Evolutionary conservation across 2,888 invertebrate species (phyloP), one percentile per base, ranked within the genome.

Genomic region (Xestia rhomboidea): DNA sequence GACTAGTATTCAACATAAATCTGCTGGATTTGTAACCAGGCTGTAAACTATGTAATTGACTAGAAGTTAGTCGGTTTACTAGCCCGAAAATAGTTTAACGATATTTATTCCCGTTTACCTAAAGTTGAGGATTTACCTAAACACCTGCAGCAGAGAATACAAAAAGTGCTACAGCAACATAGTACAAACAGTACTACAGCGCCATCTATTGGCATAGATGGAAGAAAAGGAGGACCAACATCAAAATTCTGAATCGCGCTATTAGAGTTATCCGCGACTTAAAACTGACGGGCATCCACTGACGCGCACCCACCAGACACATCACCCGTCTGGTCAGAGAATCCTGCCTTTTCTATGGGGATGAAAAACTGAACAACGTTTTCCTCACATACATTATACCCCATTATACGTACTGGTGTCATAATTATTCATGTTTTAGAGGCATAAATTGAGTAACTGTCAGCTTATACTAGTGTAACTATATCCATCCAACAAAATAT

Each of bases 1-100:
- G 1, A 76, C 13, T 4, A n/a, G 5, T 64, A 64, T 41, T 21
- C 15, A 62, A 77, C 15, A 76, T 34, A 44, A 27, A 64, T 75
- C 18, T 49, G 38, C 30, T 27, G 34, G 41, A 44, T 51, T 11
- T 24, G 24, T 24, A 30, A 49, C 46, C 60, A 44, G 51, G 8
- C 60, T 34, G 10, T 15, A 11, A 30, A 60, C 68, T 7, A 27
- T 34, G 18, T 77, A 77, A 18, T 24, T 34, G 11, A 27, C 10
- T 62, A 24, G 13, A 77, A 51, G 21, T 4, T 7, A 44, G 41
- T 76, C 5, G 38, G 21, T 21, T 21, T 21, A 21, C 60, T 62
- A 10, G 8, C 60, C 34, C 10, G 21, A 21, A 34, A 30, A 60
- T 21, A 60, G 18, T 60, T 8, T 76, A 30, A 46, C 27, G 44